Percentiles rank a stretch among this genome's conserved stretches.
These are phyloP conservation scores for Ictalurus punctatus DNA, from an alignment of 2,113 vertebrate genomes.

Conservation along the genomic window DNA sequence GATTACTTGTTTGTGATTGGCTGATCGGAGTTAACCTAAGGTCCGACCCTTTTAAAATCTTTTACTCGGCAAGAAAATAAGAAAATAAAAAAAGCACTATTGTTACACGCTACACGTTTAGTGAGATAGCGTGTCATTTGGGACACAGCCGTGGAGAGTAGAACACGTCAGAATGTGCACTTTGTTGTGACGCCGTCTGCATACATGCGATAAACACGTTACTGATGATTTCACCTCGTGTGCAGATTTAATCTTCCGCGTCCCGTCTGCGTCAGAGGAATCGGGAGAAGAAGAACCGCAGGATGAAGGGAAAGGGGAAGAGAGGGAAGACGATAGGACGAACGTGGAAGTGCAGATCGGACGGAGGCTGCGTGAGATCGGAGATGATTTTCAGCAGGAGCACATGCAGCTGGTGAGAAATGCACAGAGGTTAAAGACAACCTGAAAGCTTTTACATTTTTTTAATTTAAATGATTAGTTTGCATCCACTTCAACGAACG, in stretches of 20 bases:
- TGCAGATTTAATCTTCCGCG: slow-evolving; percentile 26
- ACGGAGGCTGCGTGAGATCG: slow-evolving; percentile 50
- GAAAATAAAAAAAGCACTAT: not conserved
- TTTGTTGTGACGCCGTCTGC: not conserved
- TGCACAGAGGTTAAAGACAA: not conserved
- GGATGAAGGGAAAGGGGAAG: slow-evolving; percentile 15
- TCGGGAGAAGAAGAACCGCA: slow-evolving; percentile 2
- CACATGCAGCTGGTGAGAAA: slow-evolving; percentile 50
- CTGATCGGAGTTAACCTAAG: not conserved
- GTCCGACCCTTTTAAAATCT: not conserved
- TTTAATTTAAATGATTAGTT: not conserved
- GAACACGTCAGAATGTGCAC: not conserved
- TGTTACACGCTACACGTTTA: not conserved
- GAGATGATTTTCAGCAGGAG: slow-evolving; percentile 50
- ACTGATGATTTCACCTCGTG: not conserved
- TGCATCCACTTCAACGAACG: not conserved
- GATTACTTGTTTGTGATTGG: not conserved
- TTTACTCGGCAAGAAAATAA: not conserved
- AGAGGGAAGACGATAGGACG: slow-evolving; percentile 32
- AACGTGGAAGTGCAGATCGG: slow-evolving; percentile 52
- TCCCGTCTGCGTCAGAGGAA: slow-evolving; percentile 19
- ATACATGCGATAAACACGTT: not conserved
- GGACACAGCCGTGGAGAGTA: not conserved
- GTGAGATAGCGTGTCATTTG: not conserved
- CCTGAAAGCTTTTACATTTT: not conserved